Conservation (phyloP, 2,888 invertebrate genomes). For the Eupithecia abbreviata region DNA sequence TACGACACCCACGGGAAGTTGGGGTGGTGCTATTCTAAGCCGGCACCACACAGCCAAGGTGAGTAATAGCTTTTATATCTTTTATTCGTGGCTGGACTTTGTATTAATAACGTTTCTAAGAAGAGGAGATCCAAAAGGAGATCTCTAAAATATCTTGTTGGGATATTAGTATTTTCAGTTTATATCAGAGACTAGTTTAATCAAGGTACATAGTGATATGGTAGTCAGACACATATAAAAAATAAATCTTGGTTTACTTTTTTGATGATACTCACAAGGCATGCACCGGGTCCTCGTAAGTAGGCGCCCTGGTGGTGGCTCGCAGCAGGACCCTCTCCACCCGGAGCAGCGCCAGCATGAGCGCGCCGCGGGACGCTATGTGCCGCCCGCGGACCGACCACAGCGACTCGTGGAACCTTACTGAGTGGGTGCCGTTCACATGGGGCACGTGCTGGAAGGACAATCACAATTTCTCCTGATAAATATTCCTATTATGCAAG, state of each 20-base stretch:
- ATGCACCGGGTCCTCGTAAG: conserved; percentile 60
- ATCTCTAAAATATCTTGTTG: background rate
- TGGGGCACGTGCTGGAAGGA: conserved; percentile 67
- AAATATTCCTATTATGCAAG: too few species aligned
- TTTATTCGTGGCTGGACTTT: too few species aligned
- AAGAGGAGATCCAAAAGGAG: background rate
- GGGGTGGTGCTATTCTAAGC: too few species aligned
- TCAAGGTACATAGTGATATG: background rate
- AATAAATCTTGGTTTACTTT: background rate
- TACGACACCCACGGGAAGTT: too few species aligned
- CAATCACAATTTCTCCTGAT: background rate
- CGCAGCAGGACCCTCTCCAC: conserved; percentile 91
- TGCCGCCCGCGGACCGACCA: conserved; percentile 87
- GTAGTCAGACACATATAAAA: background rate
- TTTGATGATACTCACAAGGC: conserved; percentile 60
- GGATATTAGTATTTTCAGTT: background rate
- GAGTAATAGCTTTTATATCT: background rate
- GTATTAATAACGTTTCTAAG: background rate
- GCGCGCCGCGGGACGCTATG: conserved; percentile 86
- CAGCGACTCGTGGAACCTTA: conserved; percentile 89
- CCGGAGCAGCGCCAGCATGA: conserved; percentile 97
- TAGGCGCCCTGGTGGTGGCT: conserved; percentile 77
- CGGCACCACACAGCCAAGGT: background rate
- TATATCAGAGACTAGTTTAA: too few species aligned
- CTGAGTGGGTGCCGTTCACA: conserved; percentile 79